Evolutionary conservation across 2,888 invertebrate species (phyloP).

Genomic region (Hydraecia micacea): DNA sequence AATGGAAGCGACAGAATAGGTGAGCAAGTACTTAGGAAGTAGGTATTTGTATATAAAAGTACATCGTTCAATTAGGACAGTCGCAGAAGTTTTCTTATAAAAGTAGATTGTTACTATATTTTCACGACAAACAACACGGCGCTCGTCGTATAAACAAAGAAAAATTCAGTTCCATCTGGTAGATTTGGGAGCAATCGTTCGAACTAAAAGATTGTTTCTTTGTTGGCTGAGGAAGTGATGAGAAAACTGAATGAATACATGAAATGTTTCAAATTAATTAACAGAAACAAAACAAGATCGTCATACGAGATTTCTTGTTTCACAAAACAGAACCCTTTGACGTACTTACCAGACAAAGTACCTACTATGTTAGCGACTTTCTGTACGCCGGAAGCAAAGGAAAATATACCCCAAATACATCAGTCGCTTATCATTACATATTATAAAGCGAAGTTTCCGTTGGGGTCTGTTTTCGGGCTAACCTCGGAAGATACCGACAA

Average conservation of each 20-base stretch:
- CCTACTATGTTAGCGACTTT: conserved; percentile 12
- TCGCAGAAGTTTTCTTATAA: conserved; percentile 68
- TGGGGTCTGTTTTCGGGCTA: conserved; percentile 32
- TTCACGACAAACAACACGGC: conserved; percentile 66
- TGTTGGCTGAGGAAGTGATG: conserved; percentile 55
- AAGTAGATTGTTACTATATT: conserved; percentile 66
- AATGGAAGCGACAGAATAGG: conserved; percentile 3
- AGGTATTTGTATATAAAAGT: conserved; percentile 34
- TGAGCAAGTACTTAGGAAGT: conserved; percentile 28
- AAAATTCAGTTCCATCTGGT: conserved; percentile 67
- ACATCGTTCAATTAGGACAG: conserved; percentile 67
- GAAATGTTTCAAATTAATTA: conserved; percentile 60
- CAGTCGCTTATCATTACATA: conserved; percentile 39
- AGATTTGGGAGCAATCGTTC: conserved; percentile 66
- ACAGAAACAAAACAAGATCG: conserved; percentile 26
- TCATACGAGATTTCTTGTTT: conserved; percentile 23
- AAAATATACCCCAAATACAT: conserved; percentile 30
- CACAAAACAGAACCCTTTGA: conserved; percentile 31
- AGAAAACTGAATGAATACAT: conserved; percentile 52
- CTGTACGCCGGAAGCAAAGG: not conserved
- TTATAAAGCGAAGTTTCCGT: conserved; percentile 31
- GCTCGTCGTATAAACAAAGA: conserved; percentile 62
- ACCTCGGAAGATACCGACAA: conserved; percentile 32
- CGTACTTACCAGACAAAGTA: conserved; percentile 3
- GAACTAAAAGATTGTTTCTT: conserved; percentile 69